Evolutionary conservation across 35 echinoderm and acorn worm genomes (phyloP).

Genomic region (Heliocidaris tuberculata): DNA sequence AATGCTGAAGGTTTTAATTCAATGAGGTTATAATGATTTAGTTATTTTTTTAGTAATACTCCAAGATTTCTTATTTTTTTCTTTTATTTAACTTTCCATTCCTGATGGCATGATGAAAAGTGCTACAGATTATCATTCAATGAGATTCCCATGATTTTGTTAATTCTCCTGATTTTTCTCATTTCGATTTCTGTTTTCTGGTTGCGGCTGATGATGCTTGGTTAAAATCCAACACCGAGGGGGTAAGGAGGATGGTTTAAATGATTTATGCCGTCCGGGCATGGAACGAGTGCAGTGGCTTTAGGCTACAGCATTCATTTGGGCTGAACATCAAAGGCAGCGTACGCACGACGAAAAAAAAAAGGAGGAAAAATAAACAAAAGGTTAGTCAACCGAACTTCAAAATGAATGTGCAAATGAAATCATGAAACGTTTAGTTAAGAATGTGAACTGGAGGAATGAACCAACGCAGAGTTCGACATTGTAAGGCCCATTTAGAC

Average conservation of each 20-base stretch:
- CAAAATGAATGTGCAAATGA: conserved; percentile 2
- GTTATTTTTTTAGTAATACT: too few species aligned
- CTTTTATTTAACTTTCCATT: too few species aligned
- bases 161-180: not conserved
- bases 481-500: not conserved
- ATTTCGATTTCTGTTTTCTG: not conserved
- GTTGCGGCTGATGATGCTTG: not conserved
- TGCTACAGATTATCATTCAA: not conserved
- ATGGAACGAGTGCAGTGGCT: not conserved
- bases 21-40: not conserved
- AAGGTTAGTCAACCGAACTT: not conserved
- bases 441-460: not conserved
- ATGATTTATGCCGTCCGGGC: not conserved
- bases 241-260: not conserved
- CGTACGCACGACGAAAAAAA: not conserved
- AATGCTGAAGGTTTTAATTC: not conserved
- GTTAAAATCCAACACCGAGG: conserved; percentile 16
- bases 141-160: not conserved
- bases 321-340: conserved; percentile 15
- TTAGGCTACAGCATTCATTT: conserved; percentile 29
- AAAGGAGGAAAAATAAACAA: not conserved
- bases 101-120: too few species aligned
- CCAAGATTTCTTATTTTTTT: not conserved
- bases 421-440: not conserved
- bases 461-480: not conserved